Base-by-base conservation (phyloP, 2,888 invertebrate species). In the Clistopyga incitator region DNA sequence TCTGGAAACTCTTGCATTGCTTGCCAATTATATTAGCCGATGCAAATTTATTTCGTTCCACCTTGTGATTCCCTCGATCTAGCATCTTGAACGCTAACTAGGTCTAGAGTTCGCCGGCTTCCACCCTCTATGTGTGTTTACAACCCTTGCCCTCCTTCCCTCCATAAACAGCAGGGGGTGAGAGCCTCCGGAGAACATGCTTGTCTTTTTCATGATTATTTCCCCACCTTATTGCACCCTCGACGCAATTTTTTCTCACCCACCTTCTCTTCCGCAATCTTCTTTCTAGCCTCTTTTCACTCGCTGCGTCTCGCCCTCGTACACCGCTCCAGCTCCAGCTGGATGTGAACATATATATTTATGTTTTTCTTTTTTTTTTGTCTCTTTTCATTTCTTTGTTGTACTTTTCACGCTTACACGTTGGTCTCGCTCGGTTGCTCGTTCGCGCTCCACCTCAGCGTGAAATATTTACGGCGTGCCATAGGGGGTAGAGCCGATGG, bases 1-100 rank as follows among this genome's bases (percentile, higher is more conserved):
- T 29, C 29, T 29, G 29, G 29, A 29, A 2, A 3, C 29, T 4
- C 29, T 29, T 29, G 3, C 29, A 29, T 29, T 29, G 29, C 29
- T 29, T 29, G 29, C 2, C 29, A 86, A 86, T 86, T 81, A 84
- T 86, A 84, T 82, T 79, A 72, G 72, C 54, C 54, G 74, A 68
- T 64, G 84, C 71, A 85, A 86, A 84, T 85, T 87, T 82, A 80
- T 86, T 84, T 84, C 84, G 78, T 82, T 85, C 54, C 76, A 47
- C 59, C 70, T 64, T 61, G 74, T 81, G 78, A 61, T 81, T 84
- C 81, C 81, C 78, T 78, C 81, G 70, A 78, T 78, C 76, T 38
- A 29, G 56, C 47, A 4, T 23, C 67, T n/a, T 11, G 20, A 2
- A n/a, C 38, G 10, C 42, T 42, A 34, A 38, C 64, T 64, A 13